phyloP scores from a whole-genome alignment of 2,888 invertebrate genomes.

The Xylophagus ater region DNA sequence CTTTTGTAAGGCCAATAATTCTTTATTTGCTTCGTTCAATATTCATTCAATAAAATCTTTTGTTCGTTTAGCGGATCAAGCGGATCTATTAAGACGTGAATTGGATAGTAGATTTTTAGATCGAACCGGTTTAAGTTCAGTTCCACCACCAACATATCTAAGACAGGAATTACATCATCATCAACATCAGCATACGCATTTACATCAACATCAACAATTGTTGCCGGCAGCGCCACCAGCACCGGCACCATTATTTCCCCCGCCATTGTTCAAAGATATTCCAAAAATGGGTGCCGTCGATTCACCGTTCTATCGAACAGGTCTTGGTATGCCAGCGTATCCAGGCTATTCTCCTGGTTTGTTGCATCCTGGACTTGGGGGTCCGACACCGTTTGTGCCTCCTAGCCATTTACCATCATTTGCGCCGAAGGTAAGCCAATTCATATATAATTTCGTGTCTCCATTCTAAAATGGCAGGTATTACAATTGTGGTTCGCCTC shows the following conservation, averaged over 20 bases:
- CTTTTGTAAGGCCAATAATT: not conserved
- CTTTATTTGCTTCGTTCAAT: not conserved
- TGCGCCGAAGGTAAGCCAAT: conserved; percentile 67
- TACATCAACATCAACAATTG: conserved; percentile 74
- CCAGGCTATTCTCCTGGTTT: conserved; percentile 67
- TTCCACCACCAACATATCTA: conserved; percentile 46
- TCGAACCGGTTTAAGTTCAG: conserved; percentile 57
- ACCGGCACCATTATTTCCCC: conserved; percentile 43
- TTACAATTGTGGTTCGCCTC: too few species aligned
- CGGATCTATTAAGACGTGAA: conserved; percentile 78
- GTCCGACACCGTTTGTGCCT: conserved; percentile 77
- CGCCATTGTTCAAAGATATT: conserved; percentile 77
- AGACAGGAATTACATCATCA: conserved; percentile 87
- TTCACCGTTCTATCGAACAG: conserved; percentile 65
- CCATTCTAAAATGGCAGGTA: conserved; percentile 29
- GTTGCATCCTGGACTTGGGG: conserved; percentile 63
- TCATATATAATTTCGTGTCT: not conserved
- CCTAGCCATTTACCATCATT: conserved; percentile 77
- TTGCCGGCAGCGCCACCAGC: conserved; percentile 50
- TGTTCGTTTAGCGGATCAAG: conserved; percentile 47
- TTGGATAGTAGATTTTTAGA: conserved; percentile 84
- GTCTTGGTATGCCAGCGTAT: conserved; percentile 62
- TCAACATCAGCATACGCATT: conserved; percentile 85
- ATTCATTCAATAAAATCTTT: not conserved
- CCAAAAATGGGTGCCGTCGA: conserved; percentile 70